phyloP scores from a whole-genome alignment of 2,797 vertebrate genomes.

The Alauda arvensis region DNA sequence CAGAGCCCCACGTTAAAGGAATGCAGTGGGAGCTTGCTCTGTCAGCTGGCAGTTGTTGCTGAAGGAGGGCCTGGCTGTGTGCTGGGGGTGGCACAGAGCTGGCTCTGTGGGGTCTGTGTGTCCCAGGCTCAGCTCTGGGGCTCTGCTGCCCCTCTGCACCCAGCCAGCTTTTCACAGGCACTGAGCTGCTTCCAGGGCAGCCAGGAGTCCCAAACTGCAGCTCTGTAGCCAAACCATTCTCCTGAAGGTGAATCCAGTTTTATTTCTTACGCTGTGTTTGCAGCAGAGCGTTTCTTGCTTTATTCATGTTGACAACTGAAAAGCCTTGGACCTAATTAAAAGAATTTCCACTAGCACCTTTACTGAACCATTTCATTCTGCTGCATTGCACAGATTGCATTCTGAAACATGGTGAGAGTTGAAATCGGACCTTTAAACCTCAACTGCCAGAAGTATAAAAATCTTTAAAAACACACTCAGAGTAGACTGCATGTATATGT shows the following conservation, averaged over 20 bases:
- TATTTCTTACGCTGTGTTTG: conserved; percentile 67
- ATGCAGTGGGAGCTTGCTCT: not conserved
- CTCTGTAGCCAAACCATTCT: conserved; percentile 25
- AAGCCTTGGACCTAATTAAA: conserved; percentile 85
- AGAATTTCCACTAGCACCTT: conserved; percentile 82
- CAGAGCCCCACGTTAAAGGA: conserved; percentile 9
- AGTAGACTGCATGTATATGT: conserved; percentile 47
- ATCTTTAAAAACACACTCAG: conserved; percentile 67
- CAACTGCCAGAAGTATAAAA: conserved; percentile 78
- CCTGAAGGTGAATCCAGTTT: conserved; percentile 69
- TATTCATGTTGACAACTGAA: conserved; percentile 86
- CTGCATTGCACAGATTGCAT: conserved; percentile 82
- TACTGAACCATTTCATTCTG: conserved; percentile 85
- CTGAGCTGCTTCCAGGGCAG: conserved; percentile 26
- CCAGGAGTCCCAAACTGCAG: conserved; percentile 8
- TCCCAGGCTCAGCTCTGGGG: not conserved
- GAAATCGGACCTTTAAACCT: conserved; percentile 81
- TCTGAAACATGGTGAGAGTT: conserved; percentile 81
- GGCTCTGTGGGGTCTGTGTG: not conserved
- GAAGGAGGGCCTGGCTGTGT: not conserved
- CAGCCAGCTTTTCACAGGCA: not conserved
- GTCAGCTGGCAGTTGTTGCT: not conserved
- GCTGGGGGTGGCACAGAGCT: not conserved
- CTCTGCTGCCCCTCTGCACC: not conserved
- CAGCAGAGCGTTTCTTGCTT: conserved; percentile 72